Conservation (phyloP, 2,113 vertebrate genomes). For the Leptocoma aspasia region DNA sequence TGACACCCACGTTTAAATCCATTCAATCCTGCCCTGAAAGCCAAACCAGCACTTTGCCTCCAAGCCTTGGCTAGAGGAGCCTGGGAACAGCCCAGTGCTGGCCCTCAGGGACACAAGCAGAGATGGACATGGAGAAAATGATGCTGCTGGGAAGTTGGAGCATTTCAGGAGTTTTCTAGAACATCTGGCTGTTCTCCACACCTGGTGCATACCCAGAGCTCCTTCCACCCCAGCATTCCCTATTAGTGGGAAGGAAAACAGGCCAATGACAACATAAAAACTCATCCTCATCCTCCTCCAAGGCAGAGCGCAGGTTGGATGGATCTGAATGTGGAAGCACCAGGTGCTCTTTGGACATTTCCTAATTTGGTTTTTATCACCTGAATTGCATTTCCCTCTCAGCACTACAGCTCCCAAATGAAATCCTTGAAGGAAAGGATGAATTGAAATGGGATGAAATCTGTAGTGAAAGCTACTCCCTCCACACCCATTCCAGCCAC, state of each 20-base stretch:
- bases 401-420: neutral
- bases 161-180: neutral
- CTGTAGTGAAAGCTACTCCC: neutral
- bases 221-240: neutral
- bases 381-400: neutral
- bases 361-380: neutral
- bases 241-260: no score
- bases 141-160: neutral
- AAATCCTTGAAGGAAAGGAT: neutral
- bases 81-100: neutral
- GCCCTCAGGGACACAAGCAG: neutral
- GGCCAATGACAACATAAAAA: neutral
- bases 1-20: neutral
- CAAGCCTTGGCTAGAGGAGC: neutral
- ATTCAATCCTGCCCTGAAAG: neutral
- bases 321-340: neutral
- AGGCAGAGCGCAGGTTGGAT: rapidly evolving
- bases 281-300: rapidly evolving
- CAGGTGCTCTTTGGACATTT: neutral
- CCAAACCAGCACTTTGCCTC: neutral
- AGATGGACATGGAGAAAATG: neutral
- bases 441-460: neutral
- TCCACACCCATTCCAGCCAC: neutral
- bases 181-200: neutral
- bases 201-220: rapidly evolving